Conservation (phyloP, 2,888 invertebrate species). For the Gymnocheta viridis region DNA sequence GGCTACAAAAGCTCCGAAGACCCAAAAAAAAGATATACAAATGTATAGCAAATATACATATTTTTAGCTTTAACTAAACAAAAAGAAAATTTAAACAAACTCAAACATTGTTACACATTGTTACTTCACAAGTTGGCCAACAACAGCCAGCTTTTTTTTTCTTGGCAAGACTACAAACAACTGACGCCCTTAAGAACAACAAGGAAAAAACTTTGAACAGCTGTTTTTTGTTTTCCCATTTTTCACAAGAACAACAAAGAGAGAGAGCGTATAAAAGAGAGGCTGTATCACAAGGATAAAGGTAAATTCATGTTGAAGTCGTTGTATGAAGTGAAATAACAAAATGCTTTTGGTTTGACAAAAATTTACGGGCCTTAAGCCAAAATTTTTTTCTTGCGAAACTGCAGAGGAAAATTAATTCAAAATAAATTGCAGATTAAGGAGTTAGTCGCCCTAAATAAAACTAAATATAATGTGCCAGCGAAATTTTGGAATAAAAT, state of each 20-base stretch:
- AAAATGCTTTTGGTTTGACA: neutral
- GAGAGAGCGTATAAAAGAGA: constrained; percentile 6
- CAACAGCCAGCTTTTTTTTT: constrained; percentile 32
- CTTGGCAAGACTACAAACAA: constrained; percentile 22
- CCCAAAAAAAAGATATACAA: constrained; percentile 16
- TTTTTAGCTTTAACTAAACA: constrained; percentile 16
- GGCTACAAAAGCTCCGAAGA: constrained; percentile 22
- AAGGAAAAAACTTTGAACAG: constrained; percentile 50
- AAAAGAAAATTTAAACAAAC: constrained; percentile 27
- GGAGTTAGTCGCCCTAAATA: too few species aligned
- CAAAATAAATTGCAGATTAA: too few species aligned
- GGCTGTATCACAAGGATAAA: constrained; percentile 17
- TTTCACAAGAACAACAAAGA: neutral
- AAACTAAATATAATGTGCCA: too few species aligned
- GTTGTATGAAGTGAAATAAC: neutral
- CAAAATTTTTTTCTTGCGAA: too few species aligned
- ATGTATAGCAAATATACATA: neutral
- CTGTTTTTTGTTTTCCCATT: constrained; percentile 51
- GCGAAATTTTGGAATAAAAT: too few species aligned
- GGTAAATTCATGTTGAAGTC: constrained; percentile 24
- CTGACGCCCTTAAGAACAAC: constrained; percentile 41
- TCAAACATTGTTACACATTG: neutral
- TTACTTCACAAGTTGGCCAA: constrained; percentile 29
- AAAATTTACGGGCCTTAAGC: too few species aligned
- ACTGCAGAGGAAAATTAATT: too few species aligned